These are phyloP conservation scores for Rallus crepitans DNA, from an alignment of 2,797 vertebrate species.

Conservation along the genomic window DNA sequence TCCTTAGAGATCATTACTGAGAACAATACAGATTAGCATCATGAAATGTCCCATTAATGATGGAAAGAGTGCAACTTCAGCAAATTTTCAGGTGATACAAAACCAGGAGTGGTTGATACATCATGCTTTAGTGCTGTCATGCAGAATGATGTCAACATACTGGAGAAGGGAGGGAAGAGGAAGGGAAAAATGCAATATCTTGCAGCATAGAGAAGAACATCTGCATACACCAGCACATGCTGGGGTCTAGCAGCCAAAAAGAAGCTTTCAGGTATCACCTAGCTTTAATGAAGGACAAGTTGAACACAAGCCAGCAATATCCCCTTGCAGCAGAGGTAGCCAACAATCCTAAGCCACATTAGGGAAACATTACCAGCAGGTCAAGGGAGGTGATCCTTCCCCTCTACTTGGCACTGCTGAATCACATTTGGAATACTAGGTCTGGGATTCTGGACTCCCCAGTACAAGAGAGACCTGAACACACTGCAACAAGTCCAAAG, in stretches of 20 bases:
- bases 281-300: background rate
- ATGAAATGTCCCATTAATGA: background rate
- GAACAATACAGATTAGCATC: background rate
- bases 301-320: background rate
- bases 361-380: background rate
- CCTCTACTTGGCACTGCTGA: background rate
- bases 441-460: background rate
- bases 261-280: background rate
- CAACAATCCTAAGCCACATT: background rate
- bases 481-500: background rate
- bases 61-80: background rate
- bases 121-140: background rate
- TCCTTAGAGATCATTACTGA: background rate
- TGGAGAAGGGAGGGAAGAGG: background rate
- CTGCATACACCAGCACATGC: accelerated
- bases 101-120: background rate
- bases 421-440: background rate
- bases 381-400: background rate
- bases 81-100: background rate
- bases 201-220: background rate
- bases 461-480: background rate
- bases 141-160: background rate
- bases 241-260: background rate
- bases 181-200: background rate
- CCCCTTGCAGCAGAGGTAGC: background rate